Evolutionary conservation across 2,113 vertebrate genomes (phyloP).

Genomic region (Leucopsar rothschildi): DNA sequence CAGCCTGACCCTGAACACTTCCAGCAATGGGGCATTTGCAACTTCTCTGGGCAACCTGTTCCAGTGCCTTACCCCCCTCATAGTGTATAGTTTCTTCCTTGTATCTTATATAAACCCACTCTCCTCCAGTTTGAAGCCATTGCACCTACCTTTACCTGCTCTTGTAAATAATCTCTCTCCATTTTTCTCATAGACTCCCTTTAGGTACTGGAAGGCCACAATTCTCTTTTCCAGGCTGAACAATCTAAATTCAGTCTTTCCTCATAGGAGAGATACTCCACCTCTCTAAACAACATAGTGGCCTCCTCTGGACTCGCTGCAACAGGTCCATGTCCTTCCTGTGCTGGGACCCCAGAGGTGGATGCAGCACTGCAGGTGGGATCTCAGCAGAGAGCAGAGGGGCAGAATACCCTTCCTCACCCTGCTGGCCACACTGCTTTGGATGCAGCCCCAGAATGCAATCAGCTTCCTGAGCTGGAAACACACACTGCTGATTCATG

Average conservation of each 20-base stretch:
- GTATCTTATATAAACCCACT: not conserved
- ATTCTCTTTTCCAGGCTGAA: not conserved
- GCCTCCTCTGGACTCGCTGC: not conserved
- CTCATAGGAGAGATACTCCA: not conserved
- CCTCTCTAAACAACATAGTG: not conserved
- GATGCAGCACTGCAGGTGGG: not conserved
- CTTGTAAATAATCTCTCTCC: not conserved
- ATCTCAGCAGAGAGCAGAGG: not conserved
- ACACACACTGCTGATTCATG: not conserved
- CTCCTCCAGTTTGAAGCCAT: not conserved
- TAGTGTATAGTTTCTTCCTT: not conserved
- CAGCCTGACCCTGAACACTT: not conserved
- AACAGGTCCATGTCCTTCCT: not conserved
- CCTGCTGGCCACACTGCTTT: rapidly evolving
- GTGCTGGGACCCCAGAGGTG: not conserved
- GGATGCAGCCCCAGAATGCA: not conserved
- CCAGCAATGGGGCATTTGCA: not conserved
- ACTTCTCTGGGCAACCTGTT: not conserved
- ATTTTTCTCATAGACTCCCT: not conserved
- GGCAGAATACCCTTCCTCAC: not conserved
- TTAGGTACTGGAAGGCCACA: rapidly evolving
- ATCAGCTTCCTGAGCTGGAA: not conserved
- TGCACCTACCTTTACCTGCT: not conserved
- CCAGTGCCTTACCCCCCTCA: not conserved
- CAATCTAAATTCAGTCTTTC: not conserved